Evolutionary conservation across 2,797 vertebrate species (phyloP).

Genomic region (Prionace glauca): DNA sequence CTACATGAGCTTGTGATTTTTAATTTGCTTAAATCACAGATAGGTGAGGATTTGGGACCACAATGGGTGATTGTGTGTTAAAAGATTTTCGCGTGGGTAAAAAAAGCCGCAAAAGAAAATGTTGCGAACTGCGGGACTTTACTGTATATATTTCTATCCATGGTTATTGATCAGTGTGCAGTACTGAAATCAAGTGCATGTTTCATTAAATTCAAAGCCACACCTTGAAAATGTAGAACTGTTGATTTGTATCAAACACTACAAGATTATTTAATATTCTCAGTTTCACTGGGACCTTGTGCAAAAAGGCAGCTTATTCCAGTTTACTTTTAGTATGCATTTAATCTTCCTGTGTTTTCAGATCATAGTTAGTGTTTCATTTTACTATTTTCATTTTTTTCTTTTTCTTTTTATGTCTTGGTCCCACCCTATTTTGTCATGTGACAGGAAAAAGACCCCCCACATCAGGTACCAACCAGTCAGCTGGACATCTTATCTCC

Average conservation of each 20-base stretch:
- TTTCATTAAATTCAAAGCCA: neutral
- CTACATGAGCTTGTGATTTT: too few relatives aligned
- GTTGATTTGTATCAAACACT: neutral
- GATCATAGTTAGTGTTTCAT: constrained; percentile 60
- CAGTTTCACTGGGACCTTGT: constrained; percentile 15
- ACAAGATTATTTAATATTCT: neutral
- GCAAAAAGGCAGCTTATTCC: neutral
- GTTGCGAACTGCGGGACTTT: too few relatives aligned
- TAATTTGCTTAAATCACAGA: too few relatives aligned
- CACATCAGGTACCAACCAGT: constrained; percentile 67
- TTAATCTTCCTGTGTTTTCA: constrained; percentile 52
- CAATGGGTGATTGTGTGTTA: too few relatives aligned
- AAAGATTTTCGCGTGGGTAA: too few relatives aligned
- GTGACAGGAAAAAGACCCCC: constrained; percentile 74
- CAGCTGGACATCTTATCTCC: constrained; percentile 56
- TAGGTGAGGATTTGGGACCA: too few relatives aligned
- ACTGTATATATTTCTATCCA: neutral
- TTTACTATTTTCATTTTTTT: constrained; percentile 65
- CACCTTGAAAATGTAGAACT: neutral
- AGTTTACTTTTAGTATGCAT: constrained; percentile 25
- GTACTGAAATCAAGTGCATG: neutral
- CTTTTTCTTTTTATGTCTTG: constrained; percentile 67
- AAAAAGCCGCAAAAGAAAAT: too few relatives aligned
- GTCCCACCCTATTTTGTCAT: constrained; percentile 70
- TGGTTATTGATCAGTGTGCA: neutral